phyloP scores from a whole-genome alignment of 2,113 vertebrate genomes.

The Apus apus region DNA sequence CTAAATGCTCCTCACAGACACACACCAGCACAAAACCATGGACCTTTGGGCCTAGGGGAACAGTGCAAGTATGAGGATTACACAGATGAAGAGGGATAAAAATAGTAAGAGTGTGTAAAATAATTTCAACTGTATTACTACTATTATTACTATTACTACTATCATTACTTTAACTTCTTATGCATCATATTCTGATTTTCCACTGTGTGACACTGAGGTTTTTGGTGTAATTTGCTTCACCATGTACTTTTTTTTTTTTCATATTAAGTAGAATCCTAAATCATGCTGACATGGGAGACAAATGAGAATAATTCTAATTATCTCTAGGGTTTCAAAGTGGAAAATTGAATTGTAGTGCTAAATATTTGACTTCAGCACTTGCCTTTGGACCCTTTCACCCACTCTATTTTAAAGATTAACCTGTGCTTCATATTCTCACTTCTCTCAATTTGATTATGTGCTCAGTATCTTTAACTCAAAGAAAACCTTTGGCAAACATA shows the following conservation, averaged over 20 bases:
- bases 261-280: conserved; percentile 37
- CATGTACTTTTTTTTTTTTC: not conserved
- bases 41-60: not conserved
- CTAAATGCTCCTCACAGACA: not conserved
- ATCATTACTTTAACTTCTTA: not conserved
- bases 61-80: not conserved
- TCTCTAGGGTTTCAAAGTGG: conserved; percentile 44
- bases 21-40: not conserved
- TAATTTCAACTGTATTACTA: not conserved
- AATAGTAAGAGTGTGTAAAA: not conserved
- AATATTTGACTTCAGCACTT: conserved; percentile 62
- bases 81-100: not conserved
- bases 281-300: conserved; percentile 36
- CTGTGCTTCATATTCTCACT: conserved; percentile 36
- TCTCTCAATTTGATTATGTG: conserved; percentile 24
- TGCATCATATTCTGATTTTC: not conserved
- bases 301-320: conserved; percentile 63
- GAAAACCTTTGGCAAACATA: conserved; percentile 49
- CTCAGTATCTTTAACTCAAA: conserved; percentile 24
- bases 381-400: conserved; percentile 44
- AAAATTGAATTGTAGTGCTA: conserved; percentile 64
- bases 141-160: not conserved
- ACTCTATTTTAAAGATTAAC: conserved; percentile 55
- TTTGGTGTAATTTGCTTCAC: not conserved
- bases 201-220: not conserved